Base-by-base conservation (phyloP, 2,888 invertebrate species). In the Julus scanicus region DNA sequence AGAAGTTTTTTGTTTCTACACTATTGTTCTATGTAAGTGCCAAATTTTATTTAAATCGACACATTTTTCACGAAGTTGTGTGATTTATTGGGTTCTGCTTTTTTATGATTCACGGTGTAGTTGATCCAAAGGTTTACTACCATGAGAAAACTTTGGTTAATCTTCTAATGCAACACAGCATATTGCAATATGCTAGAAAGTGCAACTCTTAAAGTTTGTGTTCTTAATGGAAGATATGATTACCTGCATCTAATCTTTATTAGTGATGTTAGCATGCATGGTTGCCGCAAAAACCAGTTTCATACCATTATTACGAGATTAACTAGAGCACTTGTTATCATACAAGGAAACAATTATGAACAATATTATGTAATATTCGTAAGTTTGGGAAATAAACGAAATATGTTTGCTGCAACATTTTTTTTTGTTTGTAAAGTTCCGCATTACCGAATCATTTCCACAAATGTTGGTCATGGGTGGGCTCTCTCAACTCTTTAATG, bases 401-500 rank as follows among this genome's bases (percentile, higher is more conserved):
- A 80, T 15, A 37, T 13, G 37, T 37, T 80, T 11, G 37, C 11
- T 71, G 11, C 37, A 29, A 9, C 6, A 9, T 20, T 71, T 39
- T 80, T 39, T 80, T 37, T 37, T 0, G 0, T 13, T 0, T 1
- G 3, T 29, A 80, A 80, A 13, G 80, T 80, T 80, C 37, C 80
- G 80, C 80, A 80, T 80, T 80, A 39, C 80, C 8, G 37, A 80
- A 39, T 39, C 80, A 53, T 53, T 53, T 53, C 63, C 2, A 37
- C 80, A 13, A 80, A 80, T 15, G 80, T 13, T 80, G 80, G 80
- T 39, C 37, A 80, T 80, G 80, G 80, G 80, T 80, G 80, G 80
- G 80, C 80, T 80, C 80, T 20, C 20, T 80, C 80, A 29, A 80
- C 80, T 37, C 80, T 80, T 37, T 80, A 80, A 80, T 80, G 80